These are phyloP conservation scores for Aleiodes testaceus DNA, from an alignment of 2,888 invertebrate genomes.

Conservation along the genomic window DNA sequence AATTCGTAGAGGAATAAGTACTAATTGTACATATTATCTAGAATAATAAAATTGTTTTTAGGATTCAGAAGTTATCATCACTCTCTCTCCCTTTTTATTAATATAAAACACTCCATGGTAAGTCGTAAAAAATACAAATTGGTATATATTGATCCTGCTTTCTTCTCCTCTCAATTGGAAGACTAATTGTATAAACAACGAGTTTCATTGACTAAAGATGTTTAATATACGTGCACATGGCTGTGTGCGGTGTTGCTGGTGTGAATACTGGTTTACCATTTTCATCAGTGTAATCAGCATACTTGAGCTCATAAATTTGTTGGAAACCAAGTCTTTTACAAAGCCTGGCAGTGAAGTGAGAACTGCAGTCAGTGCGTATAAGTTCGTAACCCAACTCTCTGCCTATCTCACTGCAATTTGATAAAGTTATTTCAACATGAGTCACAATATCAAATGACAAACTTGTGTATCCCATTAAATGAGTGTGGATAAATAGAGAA, in stretches of 20 bases:
- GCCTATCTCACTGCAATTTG: constrained; percentile 76
- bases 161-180: neutral
- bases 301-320: constrained; percentile 79
- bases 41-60: too few species aligned
- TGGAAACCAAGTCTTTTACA: constrained; percentile 83
- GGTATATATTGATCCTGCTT: too few species aligned
- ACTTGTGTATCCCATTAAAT: neutral
- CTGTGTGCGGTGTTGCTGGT: constrained; percentile 79
- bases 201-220: constrained; percentile 61
- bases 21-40: constrained; percentile 56
- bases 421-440: constrained; percentile 29
- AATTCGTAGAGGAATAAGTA: constrained; percentile 73
- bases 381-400: constrained; percentile 75
- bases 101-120: too few species aligned
- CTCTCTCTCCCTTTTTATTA: too few species aligned
- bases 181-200: constrained; percentile 2
- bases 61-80: too few species aligned
- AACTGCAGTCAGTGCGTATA: constrained; percentile 83
- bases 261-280: constrained; percentile 78
- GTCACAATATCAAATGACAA: constrained; percentile 32
- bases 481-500: too few species aligned
- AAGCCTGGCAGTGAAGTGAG: constrained; percentile 83
- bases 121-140: too few species aligned
- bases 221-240: constrained; percentile 77
- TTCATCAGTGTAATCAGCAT: constrained; percentile 79